Conservation (phyloP, 2,113 vertebrate species). For the Larimichthys crocea region DNA sequence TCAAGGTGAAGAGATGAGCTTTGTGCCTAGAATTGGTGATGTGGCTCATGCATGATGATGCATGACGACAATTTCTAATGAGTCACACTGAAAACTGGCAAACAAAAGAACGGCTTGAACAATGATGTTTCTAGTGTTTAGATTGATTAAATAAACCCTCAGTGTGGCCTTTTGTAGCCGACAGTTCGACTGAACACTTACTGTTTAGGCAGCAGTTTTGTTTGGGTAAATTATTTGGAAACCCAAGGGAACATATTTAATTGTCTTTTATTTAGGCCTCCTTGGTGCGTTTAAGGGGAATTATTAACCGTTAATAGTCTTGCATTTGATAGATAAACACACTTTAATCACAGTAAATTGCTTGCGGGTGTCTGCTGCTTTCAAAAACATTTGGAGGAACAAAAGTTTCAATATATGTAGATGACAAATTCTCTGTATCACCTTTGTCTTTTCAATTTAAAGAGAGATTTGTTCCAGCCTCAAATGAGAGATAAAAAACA, state of each 20-base stretch:
- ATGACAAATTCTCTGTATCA: constrained; percentile 20
- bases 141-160: constrained; percentile 20
- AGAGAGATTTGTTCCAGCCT: constrained; percentile 11
- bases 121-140: constrained; percentile 10
- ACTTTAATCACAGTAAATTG: constrained; percentile 51
- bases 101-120: constrained; percentile 13
- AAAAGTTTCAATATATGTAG: constrained; percentile 9
- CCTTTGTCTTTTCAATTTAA: constrained; percentile 32
- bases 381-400: constrained; percentile 37
- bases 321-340: constrained; percentile 47
- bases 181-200: constrained; percentile 29
- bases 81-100: constrained; percentile 1
- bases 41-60: background rate
- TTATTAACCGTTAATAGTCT: constrained; percentile 52
- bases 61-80: background rate
- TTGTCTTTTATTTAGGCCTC: constrained; percentile 43
- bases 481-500: constrained; percentile 3
- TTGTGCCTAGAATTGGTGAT: background rate
- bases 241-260: constrained; percentile 49
- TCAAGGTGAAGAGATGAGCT: constrained; percentile 10
- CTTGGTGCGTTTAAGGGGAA: constrained; percentile 26
- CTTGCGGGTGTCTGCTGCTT: constrained; percentile 33
- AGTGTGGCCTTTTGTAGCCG: background rate
- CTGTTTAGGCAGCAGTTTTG: constrained; percentile 26
- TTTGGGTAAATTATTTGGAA: constrained; percentile 44